Base-by-base conservation (phyloP, 2,113 vertebrate species). In the Rhea pennata region DNA sequence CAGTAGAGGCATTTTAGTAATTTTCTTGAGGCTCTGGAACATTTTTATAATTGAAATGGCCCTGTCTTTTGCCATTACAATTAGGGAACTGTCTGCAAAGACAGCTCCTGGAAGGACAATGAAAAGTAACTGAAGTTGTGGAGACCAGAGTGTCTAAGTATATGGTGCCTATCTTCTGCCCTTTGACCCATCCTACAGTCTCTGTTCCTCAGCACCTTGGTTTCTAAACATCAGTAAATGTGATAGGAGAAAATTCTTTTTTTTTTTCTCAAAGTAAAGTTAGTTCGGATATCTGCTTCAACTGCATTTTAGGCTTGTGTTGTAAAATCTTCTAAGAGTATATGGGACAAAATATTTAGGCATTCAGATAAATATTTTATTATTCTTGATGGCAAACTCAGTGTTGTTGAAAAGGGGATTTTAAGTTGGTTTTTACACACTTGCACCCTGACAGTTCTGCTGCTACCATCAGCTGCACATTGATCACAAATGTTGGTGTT, bases 201-300 rank as follows among this genome's bases (percentile, higher is more conserved):
- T 5, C 26, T 54, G 1, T 33, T 58, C 31, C 56, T 58, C 56
- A 59, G 56, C 24, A 6, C 31, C 16, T 33, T 33, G 29, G 56
- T 29, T 59, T 33, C 29, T 59, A 27, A 51, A 56, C n/a, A 44
- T 23, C 26, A 66, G 15, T 19, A 79, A 64, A 13, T 11, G 22
- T 0, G 3, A 29, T 19, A 66, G 5, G 2, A 67, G 40, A 77
- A 82, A 2, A 2, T 5, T 13, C 36, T 46, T 67, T 72, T 9
- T 67, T 72, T 9, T 73, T 73, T 29, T 24, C 13, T 56, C 39
- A 44, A 78, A 69, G 4, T 29, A 53, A 48, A 78, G 9, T 31
- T 74, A 65, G 4, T 31, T 29, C 61, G 64, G 24, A n/a, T 48
- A 64, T 39, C 14, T 10, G 22, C 15, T 51, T 73, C 26, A 75